Conservation (phyloP, 2,797 vertebrate genomes). For the Notolabrus celidotus region DNA sequence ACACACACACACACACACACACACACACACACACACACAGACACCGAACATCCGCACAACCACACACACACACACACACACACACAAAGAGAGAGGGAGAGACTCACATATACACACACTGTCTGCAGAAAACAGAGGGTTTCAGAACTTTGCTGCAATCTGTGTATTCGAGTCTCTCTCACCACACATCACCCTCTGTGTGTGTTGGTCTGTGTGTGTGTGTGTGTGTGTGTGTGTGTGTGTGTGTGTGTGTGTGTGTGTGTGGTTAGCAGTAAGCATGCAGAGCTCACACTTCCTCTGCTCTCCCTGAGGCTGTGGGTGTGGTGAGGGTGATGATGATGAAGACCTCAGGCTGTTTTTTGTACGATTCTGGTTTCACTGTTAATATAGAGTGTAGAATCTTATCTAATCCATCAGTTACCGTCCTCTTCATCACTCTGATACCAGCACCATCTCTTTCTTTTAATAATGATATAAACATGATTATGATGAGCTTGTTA, state of each 20-base stretch:
- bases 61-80: slow-evolving; percentile 38
- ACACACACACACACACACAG: not conserved
- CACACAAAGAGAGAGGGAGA: slow-evolving; percentile 6
- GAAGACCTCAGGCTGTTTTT: slow-evolving; percentile 6
- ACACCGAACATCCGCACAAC: slow-evolving; percentile 35
- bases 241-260: slow-evolving; percentile 20
- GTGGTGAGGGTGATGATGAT: slow-evolving; percentile 36
- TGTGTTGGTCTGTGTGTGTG: not conserved
- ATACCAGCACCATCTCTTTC: too few species aligned
- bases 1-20: not conserved
- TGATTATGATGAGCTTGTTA: too few species aligned
- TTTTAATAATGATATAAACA: too few species aligned
- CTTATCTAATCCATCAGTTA: not conserved
- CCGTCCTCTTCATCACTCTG: not conserved
- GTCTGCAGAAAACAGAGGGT: slow-evolving; percentile 6
- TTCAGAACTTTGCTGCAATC: slow-evolving; percentile 57
- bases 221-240: slow-evolving; percentile 26
- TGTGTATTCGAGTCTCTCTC: slow-evolving; percentile 60
- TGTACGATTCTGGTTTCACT: not conserved
- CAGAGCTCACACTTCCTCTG: slow-evolving; percentile 43
- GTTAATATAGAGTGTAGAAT: not conserved
- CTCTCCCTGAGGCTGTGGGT: slow-evolving; percentile 16
- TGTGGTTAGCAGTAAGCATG: slow-evolving; percentile 47
- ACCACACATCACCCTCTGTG: not conserved
- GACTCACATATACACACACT: not conserved